These are phyloP conservation scores for Sylvietta virens DNA, from an alignment of 2,113 vertebrate genomes.

Conservation along the genomic window DNA sequence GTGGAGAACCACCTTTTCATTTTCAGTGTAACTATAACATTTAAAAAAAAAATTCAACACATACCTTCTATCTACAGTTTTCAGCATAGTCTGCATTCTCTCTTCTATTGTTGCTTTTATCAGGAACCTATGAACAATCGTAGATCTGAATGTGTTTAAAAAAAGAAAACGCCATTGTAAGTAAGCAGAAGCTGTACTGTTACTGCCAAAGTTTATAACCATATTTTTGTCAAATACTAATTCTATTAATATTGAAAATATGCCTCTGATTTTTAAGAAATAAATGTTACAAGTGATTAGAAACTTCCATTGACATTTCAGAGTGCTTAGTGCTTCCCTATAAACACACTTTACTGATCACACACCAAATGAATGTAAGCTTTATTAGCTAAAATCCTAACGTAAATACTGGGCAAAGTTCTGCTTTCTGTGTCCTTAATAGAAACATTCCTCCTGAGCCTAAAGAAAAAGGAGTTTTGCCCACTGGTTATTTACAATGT, in stretches of 20 bases:
- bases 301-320: neutral
- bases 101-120: conserved; percentile 99
- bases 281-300: neutral
- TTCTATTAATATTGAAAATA: neutral
- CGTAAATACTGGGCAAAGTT: neutral
- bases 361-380: neutral
- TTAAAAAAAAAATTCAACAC: neutral
- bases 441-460: neutral
- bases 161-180: neutral
- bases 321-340: neutral
- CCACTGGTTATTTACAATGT: neutral
- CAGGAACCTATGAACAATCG: conserved; percentile 94
- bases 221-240: neutral
- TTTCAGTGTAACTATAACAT: neutral
- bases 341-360: neutral
- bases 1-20: neutral
- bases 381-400: neutral
- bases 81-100: conserved; percentile 95
- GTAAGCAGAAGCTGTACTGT: neutral
- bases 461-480: neutral
- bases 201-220: neutral
- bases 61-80: conserved; percentile 91
- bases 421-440: neutral
- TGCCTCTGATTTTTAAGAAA: neutral
- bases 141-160: conserved; percentile 76